Conservation (phyloP, 2,113 vertebrate species). For the Parus major region DNA sequence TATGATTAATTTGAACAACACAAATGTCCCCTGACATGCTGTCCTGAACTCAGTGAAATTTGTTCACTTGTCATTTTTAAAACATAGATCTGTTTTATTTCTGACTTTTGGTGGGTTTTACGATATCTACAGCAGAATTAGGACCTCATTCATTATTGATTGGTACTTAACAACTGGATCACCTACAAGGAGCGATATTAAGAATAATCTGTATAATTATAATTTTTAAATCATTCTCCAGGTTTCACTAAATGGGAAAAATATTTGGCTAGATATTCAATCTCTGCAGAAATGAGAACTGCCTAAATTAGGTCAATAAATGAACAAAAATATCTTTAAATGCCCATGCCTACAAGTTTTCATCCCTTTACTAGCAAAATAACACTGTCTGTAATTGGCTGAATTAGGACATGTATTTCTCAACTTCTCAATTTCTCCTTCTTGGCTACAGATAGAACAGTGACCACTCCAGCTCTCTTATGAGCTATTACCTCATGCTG, state of each 20-base stretch:
- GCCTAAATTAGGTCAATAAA: neutral
- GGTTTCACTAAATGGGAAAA: neutral
- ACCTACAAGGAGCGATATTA: neutral
- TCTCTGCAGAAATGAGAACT: neutral
- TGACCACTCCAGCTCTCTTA: neutral
- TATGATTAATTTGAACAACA: neutral
- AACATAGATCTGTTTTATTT: neutral
- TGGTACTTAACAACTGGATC: neutral
- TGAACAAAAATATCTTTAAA: neutral
- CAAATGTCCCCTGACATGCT: neutral
- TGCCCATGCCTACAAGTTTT: neutral
- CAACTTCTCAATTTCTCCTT: neutral
- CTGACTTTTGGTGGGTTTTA: neutral
- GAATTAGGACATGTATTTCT: neutral
- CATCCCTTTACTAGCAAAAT: neutral
- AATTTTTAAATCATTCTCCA: neutral
- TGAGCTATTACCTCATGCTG: neutral
- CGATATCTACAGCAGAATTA: neutral
- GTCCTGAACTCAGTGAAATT: neutral
- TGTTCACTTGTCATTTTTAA: neutral
- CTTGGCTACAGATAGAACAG: neutral
- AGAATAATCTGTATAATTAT: neutral
- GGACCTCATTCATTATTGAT: accelerated
- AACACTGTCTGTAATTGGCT: neutral
- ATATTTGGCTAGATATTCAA: neutral